Percentiles rank a stretch among this genome's conserved stretches.
Conservation (phyloP, 2,888 invertebrate genomes). For the Dryobota labecula region DNA sequence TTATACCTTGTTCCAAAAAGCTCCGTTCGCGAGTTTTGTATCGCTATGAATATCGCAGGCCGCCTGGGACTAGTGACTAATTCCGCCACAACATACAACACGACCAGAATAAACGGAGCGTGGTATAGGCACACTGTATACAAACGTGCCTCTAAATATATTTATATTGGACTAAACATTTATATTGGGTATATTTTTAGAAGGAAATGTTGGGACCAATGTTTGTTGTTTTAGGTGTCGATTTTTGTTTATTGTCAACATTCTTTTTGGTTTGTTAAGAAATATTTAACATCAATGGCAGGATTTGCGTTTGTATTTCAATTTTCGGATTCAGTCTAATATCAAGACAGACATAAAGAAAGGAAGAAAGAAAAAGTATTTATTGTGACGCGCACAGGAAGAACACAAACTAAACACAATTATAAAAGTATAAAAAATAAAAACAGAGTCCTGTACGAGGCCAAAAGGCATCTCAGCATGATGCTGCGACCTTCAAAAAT, state of each 20-base stretch:
- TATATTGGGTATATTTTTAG: constrained; percentile 45
- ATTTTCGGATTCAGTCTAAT: too few relatives aligned
- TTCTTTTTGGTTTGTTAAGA: background rate
- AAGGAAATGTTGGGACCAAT: constrained; percentile 14
- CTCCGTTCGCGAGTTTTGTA: constrained; percentile 48
- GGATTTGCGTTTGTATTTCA: too few relatives aligned
- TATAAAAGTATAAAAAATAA: too few relatives aligned
- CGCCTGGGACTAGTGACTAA: constrained; percentile 73
- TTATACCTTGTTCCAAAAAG: constrained; percentile 18
- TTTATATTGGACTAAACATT: constrained; percentile 51
- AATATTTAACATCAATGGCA: background rate
- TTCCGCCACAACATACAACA: constrained; percentile 72
- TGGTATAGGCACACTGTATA: constrained; percentile 52
- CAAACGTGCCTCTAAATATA: constrained; percentile 51
- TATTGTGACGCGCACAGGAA: too few relatives aligned
- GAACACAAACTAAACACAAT: too few relatives aligned
- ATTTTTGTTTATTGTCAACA: background rate
- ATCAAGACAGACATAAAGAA: too few relatives aligned
- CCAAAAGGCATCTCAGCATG: too few relatives aligned
- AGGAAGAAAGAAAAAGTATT: too few relatives aligned
- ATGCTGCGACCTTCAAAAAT: too few relatives aligned
- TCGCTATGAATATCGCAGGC: constrained; percentile 70
- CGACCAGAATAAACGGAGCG: constrained; percentile 61
- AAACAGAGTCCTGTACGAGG: too few relatives aligned
- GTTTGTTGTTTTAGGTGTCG: constrained; percentile 15